Conservation (phyloP, 2,113 vertebrate genomes). For the Atractosteus spatula region DNA sequence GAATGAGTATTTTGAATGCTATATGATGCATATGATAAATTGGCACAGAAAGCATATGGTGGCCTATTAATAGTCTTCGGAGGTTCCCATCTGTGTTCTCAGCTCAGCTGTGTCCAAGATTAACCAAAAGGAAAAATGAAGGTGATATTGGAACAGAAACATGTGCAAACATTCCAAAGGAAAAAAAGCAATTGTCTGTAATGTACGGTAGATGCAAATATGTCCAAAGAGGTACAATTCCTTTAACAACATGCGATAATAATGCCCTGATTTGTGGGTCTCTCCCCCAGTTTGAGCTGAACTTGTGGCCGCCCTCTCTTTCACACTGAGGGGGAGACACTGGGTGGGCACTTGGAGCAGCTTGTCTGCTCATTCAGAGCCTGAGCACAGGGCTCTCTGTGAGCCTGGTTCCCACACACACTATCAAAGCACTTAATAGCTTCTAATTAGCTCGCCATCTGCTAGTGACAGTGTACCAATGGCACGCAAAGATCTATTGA, state of each 20-base stretch:
- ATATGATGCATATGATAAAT: no score
- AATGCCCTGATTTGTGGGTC: conserved; percentile 19
- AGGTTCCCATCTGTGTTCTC: no score
- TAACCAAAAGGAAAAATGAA: no score
- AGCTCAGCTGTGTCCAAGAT: no score
- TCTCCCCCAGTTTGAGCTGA: conserved; percentile 34
- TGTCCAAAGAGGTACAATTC: conserved; percentile 14
- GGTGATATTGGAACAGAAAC: no score
- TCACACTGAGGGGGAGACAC: conserved; percentile 9
- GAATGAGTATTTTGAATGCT: no score
- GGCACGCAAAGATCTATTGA: conserved; percentile 78
- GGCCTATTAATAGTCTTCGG: no score
- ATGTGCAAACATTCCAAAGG: no score
- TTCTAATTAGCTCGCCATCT: conserved; percentile 83
- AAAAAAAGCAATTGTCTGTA: no score
- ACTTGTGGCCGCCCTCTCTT: conserved; percentile 14
- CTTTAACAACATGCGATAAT: neutral
- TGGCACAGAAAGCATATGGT: no score
- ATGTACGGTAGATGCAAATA: neutral
- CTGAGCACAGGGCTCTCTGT: conserved; percentile 56
- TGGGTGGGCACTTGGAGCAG: conserved; percentile 21
- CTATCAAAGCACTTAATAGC: conserved; percentile 79
- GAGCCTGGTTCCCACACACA: conserved; percentile 76
- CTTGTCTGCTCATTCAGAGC: conserved; percentile 48
- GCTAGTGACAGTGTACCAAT: conserved; percentile 77